Base-by-base conservation (phyloP, 1,140 invertebrate species). In the Aphis gossypii region DNA sequence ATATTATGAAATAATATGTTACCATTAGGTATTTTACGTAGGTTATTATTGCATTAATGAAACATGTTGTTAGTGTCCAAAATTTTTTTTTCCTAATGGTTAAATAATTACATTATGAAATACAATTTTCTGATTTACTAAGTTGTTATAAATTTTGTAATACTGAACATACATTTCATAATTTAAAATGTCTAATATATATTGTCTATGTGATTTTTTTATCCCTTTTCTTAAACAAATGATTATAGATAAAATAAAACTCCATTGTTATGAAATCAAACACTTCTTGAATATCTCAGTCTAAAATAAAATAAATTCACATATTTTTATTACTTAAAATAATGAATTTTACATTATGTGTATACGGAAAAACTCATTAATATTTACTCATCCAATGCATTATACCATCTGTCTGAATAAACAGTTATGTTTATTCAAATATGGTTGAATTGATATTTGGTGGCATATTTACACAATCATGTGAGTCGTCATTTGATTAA, bases 221-320 rank as follows among this genome's bases (percentile, higher is more conserved):
- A 68, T n/a, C 30, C 30, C 30, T n/a, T 14, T 68, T 68, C 30
- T 76, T n/a, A 76, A 76, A 76, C 30, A 76, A 35, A 76, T 76
- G 60, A 76, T 76, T n/a, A 76, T 76, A 76, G 60, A 76, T 76
- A 76, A 76, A 76, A n/a, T 76, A 76, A 76, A 76, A 76, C n/a
- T 11, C 60, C 60, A 76, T 76, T 76, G 60, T 76, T 68, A 68
- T 68, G 30, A 14, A 68, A 30, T 25, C 30, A n/a, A 68, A n/a
- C 30, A 68, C 60, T 68, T 68, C 30, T 68, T 68, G 30, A 51
- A 30, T 30, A 30, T n/a, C 35, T 83, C 21, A 20, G 20, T 41
- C 2, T 83, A 41, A 35, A 83, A 83, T 83, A 83, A 83, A 38
- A 83, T 83, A 83, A 18, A 83, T 41, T 83, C 18, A 41, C 18